These are phyloP conservation scores for Psephotus haematonotus DNA, from an alignment of 2,113 vertebrate species.

Conservation along the genomic window DNA sequence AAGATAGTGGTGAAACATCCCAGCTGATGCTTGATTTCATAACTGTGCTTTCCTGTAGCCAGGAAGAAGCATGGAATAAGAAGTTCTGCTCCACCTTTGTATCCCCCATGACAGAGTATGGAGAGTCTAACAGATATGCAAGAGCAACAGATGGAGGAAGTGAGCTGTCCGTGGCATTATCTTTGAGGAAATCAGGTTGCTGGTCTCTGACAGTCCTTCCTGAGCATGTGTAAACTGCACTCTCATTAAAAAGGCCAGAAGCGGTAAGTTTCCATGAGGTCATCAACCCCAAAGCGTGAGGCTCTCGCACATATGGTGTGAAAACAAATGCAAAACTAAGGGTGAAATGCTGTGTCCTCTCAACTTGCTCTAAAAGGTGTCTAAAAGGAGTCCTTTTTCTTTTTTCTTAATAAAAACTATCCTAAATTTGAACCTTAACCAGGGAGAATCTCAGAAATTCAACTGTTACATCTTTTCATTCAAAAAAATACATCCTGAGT, in stretches of 20 bases:
- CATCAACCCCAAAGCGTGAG: neutral
- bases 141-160: neutral
- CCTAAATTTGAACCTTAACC: neutral
- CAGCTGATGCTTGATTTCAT: neutral
- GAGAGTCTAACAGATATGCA: neutral
- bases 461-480: neutral
- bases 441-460: neutral
- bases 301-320: neutral
- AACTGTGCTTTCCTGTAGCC: neutral
- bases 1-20: neutral
- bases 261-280: neutral
- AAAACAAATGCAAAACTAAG: neutral
- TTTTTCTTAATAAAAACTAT: neutral
- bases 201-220: neutral
- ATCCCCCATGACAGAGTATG: neutral
- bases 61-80: neutral
- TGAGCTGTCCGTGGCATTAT: neutral
- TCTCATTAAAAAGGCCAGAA: neutral
- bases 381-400: neutral
- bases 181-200: neutral
- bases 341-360: neutral
- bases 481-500: neutral
- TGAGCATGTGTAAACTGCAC: neutral
- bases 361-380: neutral
- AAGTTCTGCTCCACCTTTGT: neutral